Evolutionary conservation across 2,113 vertebrate species (phyloP).

Genomic region (Lethenteron camtschaticum): DNA sequence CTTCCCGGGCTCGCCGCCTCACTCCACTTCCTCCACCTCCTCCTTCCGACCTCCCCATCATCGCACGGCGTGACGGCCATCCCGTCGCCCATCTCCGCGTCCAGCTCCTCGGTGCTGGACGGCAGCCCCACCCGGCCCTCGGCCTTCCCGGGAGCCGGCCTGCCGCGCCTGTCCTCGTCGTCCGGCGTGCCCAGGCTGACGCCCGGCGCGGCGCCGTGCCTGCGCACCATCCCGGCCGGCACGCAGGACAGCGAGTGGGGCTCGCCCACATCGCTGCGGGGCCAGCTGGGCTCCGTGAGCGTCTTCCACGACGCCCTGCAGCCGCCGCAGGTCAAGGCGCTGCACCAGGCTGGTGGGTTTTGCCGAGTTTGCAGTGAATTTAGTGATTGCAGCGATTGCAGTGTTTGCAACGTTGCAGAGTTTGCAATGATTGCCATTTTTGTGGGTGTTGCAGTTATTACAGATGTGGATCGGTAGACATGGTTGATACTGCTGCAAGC

Average conservation of each 20-base stretch:
- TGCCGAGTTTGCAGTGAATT: too few species aligned
- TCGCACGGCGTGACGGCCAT: too few species aligned
- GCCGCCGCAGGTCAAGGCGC: constrained; percentile 24
- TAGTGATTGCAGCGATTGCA: too few species aligned
- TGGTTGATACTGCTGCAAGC: too few species aligned
- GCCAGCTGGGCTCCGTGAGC: constrained; percentile 57
- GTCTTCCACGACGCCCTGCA: constrained; percentile 78
- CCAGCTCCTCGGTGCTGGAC: too few species aligned
- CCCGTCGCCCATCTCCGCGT: too few species aligned
- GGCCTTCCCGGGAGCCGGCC: constrained; percentile 1
- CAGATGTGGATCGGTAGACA: too few species aligned
- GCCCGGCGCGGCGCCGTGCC: constrained; percentile 11
- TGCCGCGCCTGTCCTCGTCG: neutral
- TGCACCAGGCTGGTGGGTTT: constrained; percentile 34
- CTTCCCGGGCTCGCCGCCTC: constrained; percentile 16
- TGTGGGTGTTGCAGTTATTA: too few species aligned
- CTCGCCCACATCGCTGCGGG: constrained; percentile 72
- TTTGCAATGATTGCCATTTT: too few species aligned
- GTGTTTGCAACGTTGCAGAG: too few species aligned
- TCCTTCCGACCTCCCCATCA: too few species aligned
- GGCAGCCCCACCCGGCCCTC: neutral
- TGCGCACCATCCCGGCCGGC: constrained; percentile 41
- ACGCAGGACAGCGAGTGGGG: constrained; percentile 85
- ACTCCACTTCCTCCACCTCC: constrained; percentile 21
- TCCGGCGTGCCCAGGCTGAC: neutral